These are phyloP conservation scores for Axea sp. DNA, from an alignment of 2,888 invertebrate genomes.

Conservation along the genomic window DNA sequence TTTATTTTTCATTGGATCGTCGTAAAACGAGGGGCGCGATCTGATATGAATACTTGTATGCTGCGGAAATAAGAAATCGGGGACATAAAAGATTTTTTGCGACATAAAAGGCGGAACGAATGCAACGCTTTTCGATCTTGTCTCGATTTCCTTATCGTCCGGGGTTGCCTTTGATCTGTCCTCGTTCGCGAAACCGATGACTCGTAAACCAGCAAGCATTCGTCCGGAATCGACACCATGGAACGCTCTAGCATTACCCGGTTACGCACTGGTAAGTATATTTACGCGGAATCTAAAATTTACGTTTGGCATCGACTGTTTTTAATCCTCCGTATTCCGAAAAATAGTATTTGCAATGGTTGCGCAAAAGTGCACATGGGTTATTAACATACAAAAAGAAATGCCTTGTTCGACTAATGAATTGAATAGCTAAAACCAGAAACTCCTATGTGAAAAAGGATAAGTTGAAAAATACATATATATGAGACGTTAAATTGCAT, in stretches of 20 bases:
- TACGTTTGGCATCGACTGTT: constrained; percentile 19
- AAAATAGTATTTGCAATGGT: neutral
- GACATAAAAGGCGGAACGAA: constrained; percentile 34
- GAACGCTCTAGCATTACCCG: constrained; percentile 8
- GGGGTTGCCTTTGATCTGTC: constrained; percentile 48
- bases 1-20: constrained; percentile 40
- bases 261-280: constrained; percentile 29
- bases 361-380: neutral
- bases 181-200: constrained; percentile 38
- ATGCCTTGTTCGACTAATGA: too few relatives aligned
- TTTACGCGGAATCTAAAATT: constrained; percentile 35
- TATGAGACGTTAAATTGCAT: too few relatives aligned
- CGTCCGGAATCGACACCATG: constrained; percentile 7
- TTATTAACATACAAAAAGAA: neutral
- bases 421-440: too few relatives aligned
- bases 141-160: constrained; percentile 61
- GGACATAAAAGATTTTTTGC: constrained; percentile 44
- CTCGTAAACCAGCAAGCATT: constrained; percentile 43
- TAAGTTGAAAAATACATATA: too few relatives aligned
- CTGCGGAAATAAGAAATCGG: constrained; percentile 56
- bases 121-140: constrained; percentile 53
- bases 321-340: constrained; percentile 2
- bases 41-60: constrained; percentile 34
- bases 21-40: constrained; percentile 23
- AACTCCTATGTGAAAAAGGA: too few relatives aligned